Conservation (phyloP, 1,140 invertebrate genomes). For the Pomacea maculata region DNA sequence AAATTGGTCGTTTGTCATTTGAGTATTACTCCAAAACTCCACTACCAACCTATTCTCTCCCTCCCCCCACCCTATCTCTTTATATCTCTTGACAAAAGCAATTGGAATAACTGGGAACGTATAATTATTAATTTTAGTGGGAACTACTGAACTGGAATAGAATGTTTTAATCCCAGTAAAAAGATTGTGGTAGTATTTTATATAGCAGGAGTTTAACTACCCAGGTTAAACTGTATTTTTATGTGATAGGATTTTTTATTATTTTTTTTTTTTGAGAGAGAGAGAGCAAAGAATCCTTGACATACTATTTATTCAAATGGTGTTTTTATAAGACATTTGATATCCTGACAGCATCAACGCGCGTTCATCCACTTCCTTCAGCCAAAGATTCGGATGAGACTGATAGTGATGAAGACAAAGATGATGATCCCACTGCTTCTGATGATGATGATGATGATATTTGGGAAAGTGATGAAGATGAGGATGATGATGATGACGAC, state of each 20-base stretch:
- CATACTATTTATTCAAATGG: background rate
- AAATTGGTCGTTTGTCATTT: no score
- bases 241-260: background rate
- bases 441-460: constrained; percentile 30
- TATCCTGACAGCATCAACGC: constrained; percentile 25
- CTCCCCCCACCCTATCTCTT: no score
- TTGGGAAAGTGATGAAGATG: constrained; percentile 35
- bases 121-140: no score
- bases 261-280: background rate
- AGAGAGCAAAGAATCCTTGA: background rate
- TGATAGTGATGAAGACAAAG: constrained; percentile 24
- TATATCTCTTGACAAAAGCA: no score
- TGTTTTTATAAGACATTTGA: background rate
- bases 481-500: constrained; percentile 36
- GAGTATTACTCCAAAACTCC: no score
- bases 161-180: no score
- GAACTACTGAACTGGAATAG: no score
- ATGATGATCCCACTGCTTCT: constrained; percentile 12
- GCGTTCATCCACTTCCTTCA: constrained; percentile 27
- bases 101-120: no score
- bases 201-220: no score
- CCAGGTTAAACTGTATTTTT: no score
- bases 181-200: no score
- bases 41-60: no score
- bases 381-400: constrained; percentile 1